phyloP scores from a whole-genome alignment of 2,797 vertebrate genomes.

The Pangasius larnaudii region DNA sequence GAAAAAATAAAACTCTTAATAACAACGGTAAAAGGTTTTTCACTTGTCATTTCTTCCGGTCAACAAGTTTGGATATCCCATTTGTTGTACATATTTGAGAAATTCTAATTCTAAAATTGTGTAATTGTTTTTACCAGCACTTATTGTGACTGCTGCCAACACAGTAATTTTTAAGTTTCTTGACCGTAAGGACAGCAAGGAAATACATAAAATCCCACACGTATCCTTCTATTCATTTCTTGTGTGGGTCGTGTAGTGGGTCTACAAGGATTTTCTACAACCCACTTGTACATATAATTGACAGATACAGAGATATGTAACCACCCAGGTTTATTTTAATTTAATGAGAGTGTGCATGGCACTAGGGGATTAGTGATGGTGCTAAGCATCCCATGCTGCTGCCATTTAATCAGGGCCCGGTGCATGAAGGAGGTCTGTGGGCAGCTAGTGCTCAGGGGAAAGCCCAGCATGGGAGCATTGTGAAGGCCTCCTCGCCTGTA shows the following conservation, averaged over 20 bases:
- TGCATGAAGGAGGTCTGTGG: constrained; percentile 58
- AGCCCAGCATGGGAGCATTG: constrained; percentile 66
- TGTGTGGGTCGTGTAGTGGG: constrained; percentile 62
- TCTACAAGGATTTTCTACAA: constrained; percentile 58
- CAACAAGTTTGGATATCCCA: not conserved
- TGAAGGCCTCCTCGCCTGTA: constrained; percentile 63
- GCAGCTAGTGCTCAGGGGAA: constrained; percentile 64
- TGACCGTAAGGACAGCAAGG: constrained; percentile 13
- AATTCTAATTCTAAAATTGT: not conserved
- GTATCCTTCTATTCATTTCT: constrained; percentile 63
- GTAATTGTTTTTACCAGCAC: not conserved
- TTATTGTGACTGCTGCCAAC: not conserved
- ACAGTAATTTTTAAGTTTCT: not conserved
- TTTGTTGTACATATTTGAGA: not conserved
- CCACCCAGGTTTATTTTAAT: constrained; percentile 60
- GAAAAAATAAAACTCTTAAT: not conserved
- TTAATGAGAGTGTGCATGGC: constrained; percentile 59
- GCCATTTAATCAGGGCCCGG: constrained; percentile 69
- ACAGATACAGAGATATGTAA: constrained; percentile 57
- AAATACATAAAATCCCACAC: constrained; percentile 43
- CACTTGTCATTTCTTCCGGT: not conserved
- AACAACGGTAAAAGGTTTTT: not conserved
- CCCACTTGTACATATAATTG: constrained; percentile 56
- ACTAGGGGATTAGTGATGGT: constrained; percentile 58
- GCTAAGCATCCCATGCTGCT: constrained; percentile 66